Evolutionary conservation across 2,888 invertebrate genomes (phyloP).

Genomic region (Drosophila subsilvestris): DNA sequence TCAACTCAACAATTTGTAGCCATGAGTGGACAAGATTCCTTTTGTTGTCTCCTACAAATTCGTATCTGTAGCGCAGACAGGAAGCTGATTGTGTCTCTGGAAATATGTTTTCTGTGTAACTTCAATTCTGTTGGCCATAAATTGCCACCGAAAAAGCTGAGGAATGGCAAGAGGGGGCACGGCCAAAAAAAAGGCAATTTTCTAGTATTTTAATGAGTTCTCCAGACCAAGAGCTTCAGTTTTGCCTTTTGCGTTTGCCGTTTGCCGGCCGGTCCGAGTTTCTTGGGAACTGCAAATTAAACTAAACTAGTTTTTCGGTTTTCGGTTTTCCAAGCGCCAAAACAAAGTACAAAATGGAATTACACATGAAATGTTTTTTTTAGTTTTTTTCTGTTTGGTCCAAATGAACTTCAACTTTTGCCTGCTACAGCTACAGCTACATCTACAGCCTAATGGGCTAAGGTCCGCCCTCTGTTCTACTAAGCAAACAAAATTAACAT

Average conservation of each 20-base stretch:
- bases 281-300: constrained; percentile 57
- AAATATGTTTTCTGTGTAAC: constrained; percentile 52
- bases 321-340: constrained; percentile 48
- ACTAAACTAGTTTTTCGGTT: constrained; percentile 65
- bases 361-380: constrained; percentile 47
- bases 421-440: constrained; percentile 1
- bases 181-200: constrained; percentile 24
- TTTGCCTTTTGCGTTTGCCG: constrained; percentile 5
- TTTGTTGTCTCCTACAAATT: constrained; percentile 1
- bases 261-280: constrained; percentile 31
- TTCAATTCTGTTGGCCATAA: constrained; percentile 52
- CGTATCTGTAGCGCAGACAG: constrained; percentile 37
- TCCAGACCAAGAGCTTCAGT: not conserved
- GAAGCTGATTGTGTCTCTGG: constrained; percentile 55
- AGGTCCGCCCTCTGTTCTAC: constrained; percentile 10
- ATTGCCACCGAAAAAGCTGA: constrained; percentile 37
- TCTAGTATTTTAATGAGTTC: constrained; percentile 60
- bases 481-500: constrained; percentile 37
- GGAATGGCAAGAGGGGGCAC: constrained; percentile 15
- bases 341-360: constrained; percentile 26
- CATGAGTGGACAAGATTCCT: constrained; percentile 62
- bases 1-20: constrained; percentile 61
- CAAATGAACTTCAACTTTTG: constrained; percentile 17
- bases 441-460: constrained; percentile 16
- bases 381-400: constrained; percentile 1